Evolutionary conservation across 2,888 invertebrate genomes (phyloP).

Genomic region (Lycophotia porphyrea): DNA sequence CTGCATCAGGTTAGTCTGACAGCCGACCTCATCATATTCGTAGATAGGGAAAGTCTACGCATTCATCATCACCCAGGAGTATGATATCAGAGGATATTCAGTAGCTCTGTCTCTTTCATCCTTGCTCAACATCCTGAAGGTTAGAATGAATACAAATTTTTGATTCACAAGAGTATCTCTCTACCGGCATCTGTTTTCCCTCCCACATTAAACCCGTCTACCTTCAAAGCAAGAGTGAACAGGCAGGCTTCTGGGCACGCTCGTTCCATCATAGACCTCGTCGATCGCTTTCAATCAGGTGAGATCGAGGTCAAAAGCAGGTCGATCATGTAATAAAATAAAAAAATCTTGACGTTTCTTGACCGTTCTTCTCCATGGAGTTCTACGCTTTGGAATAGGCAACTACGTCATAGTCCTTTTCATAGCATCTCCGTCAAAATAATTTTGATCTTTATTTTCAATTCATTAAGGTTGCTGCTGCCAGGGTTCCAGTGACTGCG

Average conservation of each 20-base stretch:
- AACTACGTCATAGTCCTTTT: no score
- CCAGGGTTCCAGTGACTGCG: not conserved
- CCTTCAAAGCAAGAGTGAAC: no score
- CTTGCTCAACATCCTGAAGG: not conserved
- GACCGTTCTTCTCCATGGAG: not conserved
- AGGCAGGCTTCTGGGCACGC: no score
- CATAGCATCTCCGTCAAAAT: not conserved
- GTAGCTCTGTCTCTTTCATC: conserved; percentile 11
- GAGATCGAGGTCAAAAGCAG: no score
- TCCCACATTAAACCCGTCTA: no score
- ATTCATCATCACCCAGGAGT: conserved; percentile 32
- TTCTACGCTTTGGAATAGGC: not conserved
- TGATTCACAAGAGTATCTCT: not conserved
- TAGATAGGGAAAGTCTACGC: no score
- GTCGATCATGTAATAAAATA: no score
- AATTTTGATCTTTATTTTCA: not conserved
- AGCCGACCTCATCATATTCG: no score
- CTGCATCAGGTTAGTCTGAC: no score
- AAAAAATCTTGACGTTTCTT: not conserved
- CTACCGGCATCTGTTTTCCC: no score
- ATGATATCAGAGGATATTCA: not conserved
- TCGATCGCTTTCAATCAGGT: no score
- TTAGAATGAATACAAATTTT: conserved; percentile 7
- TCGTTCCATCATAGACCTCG: no score
- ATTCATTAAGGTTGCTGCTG: not conserved